Evolutionary conservation across 1,140 invertebrate genomes (phyloP), one percentile per base, ranked within the genome.

Genomic region (Calephelis virginiensis): DNA sequence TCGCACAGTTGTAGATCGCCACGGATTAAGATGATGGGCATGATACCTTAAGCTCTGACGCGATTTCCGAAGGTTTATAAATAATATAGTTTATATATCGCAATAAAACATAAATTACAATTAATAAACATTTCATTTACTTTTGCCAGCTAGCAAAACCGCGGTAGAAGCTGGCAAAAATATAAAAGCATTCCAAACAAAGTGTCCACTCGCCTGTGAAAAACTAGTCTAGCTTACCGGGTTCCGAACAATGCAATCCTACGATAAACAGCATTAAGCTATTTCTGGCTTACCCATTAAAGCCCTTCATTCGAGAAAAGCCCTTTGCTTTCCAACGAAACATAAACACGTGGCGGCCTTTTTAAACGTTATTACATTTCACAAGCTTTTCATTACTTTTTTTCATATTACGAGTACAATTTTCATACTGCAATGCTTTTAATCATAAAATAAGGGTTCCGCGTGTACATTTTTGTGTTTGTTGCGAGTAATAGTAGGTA

Each of bases 261-360:
- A 17, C 63, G 50, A 59, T 65, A 65, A 65, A 53, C 40, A 45
- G 38, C 59, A 59, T 64, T 64, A 64, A 64, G 63, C 49, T 56
- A 64, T 64, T 64, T 64, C 50, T 48, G 53, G 49, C 49, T 64
- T 64, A 64, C 28, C 49, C 40, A 40, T 53, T 64, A 53, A 64
- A 56, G 49, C 63, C 49, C 56, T 49, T 56, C 63, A 38, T 56
- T 65, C 50, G 61, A 63, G 61, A 63, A 47, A 63, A 65, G 49
- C 63, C 63, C 50, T 65, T 65, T 43, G 50, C 49, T 56, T 48
- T 63, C 40, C 37, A 45, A 17, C 11, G 38, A 59, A 53, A 59
- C 13, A 65, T 49, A 65, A 63, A 65, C 63, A 45, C 45, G 63
- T 63, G 56, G 56, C 56, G 56, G 56, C 56, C 7, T 59, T 59